Conservation (phyloP, 92 coral and sea anemone genomes). For the Heliopora coerulea region DNA sequence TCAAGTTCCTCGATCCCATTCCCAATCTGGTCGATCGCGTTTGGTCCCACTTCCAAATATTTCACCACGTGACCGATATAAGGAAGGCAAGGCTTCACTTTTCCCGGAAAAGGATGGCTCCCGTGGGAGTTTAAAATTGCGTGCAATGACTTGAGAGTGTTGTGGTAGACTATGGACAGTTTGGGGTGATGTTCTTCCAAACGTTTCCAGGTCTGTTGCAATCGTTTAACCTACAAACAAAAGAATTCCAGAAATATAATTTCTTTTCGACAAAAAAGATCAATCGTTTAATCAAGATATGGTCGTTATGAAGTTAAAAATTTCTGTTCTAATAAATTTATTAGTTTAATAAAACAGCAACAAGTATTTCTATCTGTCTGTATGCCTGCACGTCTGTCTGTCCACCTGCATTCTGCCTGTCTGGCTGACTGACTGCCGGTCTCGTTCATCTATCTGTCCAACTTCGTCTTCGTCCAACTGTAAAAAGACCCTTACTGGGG, state of each 20-base stretch:
- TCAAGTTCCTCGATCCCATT: conserved; percentile 33
- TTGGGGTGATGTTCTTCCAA: conserved; percentile 84
- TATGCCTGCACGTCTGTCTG: too few species aligned
- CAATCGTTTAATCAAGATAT: too few species aligned
- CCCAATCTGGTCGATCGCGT: conserved; percentile 7
- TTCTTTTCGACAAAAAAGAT: too few species aligned
- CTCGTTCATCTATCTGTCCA: too few species aligned
- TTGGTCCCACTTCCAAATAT: conserved; percentile 63
- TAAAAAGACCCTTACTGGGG: too few species aligned
- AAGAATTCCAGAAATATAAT: too few species aligned
- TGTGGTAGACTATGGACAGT: conserved; percentile 85
- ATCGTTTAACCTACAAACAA: conserved; percentile 69
- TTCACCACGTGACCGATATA: conserved; percentile 78
- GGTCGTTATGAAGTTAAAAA: too few species aligned
- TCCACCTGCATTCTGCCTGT: too few species aligned
- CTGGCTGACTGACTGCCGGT: too few species aligned
- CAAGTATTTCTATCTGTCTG: not conserved
- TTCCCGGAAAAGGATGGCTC: conserved; percentile 95
- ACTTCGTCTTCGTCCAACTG: too few species aligned
- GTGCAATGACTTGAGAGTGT: conserved; percentile 88
- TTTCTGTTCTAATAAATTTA: too few species aligned
- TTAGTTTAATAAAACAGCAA: not conserved
- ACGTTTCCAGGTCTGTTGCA: conserved; percentile 93
- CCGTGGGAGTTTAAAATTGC: conserved; percentile 89
- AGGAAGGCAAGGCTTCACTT: conserved; percentile 75